These are phyloP conservation scores for Rutilus rutilus DNA, from an alignment of 2,113 vertebrate species.

Conservation along the genomic window DNA sequence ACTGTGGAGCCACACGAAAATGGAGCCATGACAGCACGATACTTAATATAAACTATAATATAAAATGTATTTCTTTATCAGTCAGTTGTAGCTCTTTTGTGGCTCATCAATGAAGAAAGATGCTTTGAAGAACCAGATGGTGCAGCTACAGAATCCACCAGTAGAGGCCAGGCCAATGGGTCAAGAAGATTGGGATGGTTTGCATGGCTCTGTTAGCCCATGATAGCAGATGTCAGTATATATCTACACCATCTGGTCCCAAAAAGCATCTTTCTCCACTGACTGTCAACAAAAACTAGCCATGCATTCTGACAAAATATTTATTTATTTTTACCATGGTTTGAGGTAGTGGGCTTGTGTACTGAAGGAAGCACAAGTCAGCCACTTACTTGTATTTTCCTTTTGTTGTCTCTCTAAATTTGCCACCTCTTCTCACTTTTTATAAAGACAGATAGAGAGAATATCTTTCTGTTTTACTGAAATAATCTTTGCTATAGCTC, in stretches of 20 bases:
- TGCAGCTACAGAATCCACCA: not conserved
- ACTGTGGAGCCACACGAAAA: not conserved
- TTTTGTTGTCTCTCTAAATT: not conserved
- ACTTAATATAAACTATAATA: not conserved
- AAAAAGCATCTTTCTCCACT: not conserved
- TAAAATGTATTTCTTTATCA: not conserved
- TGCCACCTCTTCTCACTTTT: not conserved
- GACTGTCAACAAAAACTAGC: not conserved
- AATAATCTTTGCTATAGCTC: constrained; percentile 11
- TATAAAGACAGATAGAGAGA: not conserved
- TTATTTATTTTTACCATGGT: not conserved
- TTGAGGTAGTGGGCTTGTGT: not conserved
- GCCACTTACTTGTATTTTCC: constrained; percentile 4
- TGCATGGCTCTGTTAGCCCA: not conserved
- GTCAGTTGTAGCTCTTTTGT: not conserved
- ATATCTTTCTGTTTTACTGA: not conserved
- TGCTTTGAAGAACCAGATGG: not conserved
- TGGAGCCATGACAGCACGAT: not conserved
- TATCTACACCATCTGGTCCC: not conserved
- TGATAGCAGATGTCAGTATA: not conserved
- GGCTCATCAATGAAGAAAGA: not conserved
- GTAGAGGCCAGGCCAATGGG: not conserved
- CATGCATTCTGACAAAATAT: not conserved
- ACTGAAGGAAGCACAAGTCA: not conserved
- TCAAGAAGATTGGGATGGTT: not conserved